A percentile compares a stretch with the other conserved stretches of the same genome.
These are phyloP conservation scores for Rutpela maculata DNA, from an alignment of 2,888 invertebrate species.

Conservation along the genomic window DNA sequence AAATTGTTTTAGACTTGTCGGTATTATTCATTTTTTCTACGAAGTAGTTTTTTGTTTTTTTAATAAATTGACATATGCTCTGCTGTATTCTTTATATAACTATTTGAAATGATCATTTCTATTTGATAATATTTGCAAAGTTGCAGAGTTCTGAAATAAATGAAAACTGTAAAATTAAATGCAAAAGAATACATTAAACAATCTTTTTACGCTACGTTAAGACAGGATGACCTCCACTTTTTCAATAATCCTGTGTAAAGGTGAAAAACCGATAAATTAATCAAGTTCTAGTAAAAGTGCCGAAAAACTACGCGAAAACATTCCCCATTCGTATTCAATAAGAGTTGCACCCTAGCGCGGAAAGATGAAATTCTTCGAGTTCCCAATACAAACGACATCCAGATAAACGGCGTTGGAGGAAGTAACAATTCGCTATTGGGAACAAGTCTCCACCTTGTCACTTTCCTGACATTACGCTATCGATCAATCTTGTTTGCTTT, in stretches of 20 bases:
- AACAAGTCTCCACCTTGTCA: slow-evolving; percentile 58
- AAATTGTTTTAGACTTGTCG: no score
- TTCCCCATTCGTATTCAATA: slow-evolving; percentile 36
- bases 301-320: slow-evolving; percentile 8
- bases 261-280: slow-evolving; percentile 11
- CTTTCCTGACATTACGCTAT: slow-evolving; percentile 57
- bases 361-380: slow-evolving; percentile 38
- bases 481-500: slow-evolving; percentile 63
- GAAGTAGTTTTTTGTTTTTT: no score
- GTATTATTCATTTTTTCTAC: no score
- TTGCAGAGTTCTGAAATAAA: no score
- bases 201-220: no score
- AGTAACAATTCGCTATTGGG: slow-evolving; percentile 54
- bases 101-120: no score
- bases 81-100: no score
- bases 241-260: neutral
- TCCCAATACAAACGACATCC: slow-evolving; percentile 27
- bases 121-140: no score
- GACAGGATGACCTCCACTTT: neutral
- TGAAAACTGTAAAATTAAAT: no score
- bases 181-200: no score
- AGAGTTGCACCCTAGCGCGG: neutral
- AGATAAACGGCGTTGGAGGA: slow-evolving; percentile 55
- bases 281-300: slow-evolving; percentile 9
- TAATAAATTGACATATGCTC: no score